Conservation (phyloP, 2,797 vertebrate genomes). For the Percopsis omiscomaycus region DNA sequence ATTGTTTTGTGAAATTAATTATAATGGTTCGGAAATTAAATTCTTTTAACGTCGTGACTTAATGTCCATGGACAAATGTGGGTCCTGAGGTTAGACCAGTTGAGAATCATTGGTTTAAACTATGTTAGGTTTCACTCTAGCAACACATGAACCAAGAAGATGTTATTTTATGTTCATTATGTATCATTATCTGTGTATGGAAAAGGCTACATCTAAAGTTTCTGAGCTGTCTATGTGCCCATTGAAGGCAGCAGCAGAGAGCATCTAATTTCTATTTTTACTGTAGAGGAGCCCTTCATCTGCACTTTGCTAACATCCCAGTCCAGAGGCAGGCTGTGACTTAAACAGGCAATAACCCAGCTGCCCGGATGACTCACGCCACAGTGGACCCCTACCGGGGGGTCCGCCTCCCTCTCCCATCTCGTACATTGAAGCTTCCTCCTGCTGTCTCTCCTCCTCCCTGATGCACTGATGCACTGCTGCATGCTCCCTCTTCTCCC, state of each 20-base stretch:
- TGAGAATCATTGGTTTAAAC: background rate
- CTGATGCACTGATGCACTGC: background rate
- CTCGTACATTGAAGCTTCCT: conserved; percentile 28
- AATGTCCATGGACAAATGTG: no score
- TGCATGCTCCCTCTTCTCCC: conserved; percentile 19
- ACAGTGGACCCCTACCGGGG: conserved; percentile 37
- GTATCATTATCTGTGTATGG: conserved; percentile 16
- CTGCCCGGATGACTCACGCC: conserved; percentile 56
- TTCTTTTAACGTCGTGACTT: no score
- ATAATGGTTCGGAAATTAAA: no score
- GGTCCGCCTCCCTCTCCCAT: conserved; percentile 18
- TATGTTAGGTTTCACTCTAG: background rate
- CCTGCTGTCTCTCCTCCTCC: conserved; percentile 25
- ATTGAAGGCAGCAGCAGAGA: conserved; percentile 23
- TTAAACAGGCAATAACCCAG: conserved; percentile 44
- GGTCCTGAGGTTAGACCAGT: no score
- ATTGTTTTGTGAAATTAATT: no score
- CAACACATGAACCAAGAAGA: conserved; percentile 2
- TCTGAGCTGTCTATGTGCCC: background rate
- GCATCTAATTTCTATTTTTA: conserved; percentile 26
- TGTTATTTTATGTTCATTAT: conserved; percentile 8
- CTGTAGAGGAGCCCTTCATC: conserved; percentile 41
- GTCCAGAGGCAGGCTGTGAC: conserved; percentile 35
- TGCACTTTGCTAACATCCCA: conserved; percentile 43
- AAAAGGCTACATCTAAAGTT: conserved; percentile 5